phyloP scores from a whole-genome alignment of 92 coral and sea anemone species.

The Bergia puertoricense region DNA sequence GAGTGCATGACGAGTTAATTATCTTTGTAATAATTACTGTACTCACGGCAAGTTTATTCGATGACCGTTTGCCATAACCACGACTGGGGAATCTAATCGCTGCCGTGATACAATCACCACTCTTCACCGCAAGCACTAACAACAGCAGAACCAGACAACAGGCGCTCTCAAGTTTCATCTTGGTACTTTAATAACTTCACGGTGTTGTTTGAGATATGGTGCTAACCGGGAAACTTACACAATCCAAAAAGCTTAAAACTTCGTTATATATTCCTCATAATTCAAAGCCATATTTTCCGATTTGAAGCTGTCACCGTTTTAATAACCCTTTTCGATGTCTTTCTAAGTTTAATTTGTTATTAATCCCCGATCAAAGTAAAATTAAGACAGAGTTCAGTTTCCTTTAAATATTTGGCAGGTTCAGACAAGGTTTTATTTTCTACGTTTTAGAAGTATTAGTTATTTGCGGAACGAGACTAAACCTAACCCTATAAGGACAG shows the following conservation, averaged over 20 bases:
- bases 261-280: background rate
- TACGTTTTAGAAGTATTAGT: no score
- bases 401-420: background rate
- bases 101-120: background rate
- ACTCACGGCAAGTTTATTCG: background rate
- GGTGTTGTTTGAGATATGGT: background rate
- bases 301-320: background rate
- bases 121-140: background rate
- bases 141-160: background rate
- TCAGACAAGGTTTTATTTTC: no score
- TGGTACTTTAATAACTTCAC: background rate
- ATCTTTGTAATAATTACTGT: background rate
- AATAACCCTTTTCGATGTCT: background rate
- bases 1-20: background rate
- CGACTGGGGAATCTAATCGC: background rate
- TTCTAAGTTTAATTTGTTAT: background rate
- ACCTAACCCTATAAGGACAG: no score
- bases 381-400: background rate
- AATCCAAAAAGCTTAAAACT: background rate
- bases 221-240: background rate
- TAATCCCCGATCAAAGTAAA: background rate
- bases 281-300: no score
- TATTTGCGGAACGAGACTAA: no score
- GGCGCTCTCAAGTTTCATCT: background rate
- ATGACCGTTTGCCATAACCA: background rate